Evolutionary conservation across 92 coral and sea anemone species (phyloP).

Genomic region (Scolanthus callimorphus): DNA sequence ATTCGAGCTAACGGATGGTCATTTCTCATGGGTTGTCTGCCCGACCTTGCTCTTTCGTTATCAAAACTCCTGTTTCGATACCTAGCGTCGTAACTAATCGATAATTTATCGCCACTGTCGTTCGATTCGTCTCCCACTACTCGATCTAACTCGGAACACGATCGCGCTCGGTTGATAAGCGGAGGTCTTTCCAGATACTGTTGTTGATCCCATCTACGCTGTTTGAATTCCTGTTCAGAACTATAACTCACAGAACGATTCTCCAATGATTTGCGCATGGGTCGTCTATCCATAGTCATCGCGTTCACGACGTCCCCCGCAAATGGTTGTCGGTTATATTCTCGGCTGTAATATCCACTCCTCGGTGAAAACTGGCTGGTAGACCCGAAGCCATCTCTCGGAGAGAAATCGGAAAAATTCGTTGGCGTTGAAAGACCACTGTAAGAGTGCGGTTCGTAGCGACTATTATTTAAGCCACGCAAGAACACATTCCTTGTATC

Average conservation of each 20-base stretch:
- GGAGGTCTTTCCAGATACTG: slow-evolving; percentile 21
- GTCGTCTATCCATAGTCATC: not conserved
- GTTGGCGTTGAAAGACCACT: too few relatives aligned
- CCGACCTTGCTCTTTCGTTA: slow-evolving; percentile 24
- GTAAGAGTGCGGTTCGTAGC: too few relatives aligned
- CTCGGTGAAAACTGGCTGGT: too few relatives aligned
- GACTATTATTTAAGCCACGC: too few relatives aligned
- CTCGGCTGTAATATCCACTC: too few relatives aligned
- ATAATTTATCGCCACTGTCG: not conserved
- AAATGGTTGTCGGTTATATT: not conserved
- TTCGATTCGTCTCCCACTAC: not conserved
- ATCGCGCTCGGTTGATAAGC: slow-evolving; percentile 38
- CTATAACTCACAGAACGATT: not conserved
- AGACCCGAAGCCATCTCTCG: too few relatives aligned
- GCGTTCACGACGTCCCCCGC: too few relatives aligned
- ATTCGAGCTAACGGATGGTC: slow-evolving; percentile 62
- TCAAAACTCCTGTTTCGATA: not conserved
- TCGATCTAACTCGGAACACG: slow-evolving; percentile 38
- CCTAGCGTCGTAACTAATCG: too few relatives aligned
- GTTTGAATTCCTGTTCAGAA: not conserved
- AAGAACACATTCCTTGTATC: too few relatives aligned
- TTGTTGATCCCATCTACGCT: not conserved
- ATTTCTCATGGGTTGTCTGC: slow-evolving; percentile 7
- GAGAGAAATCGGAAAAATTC: too few relatives aligned
- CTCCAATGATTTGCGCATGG: not conserved